Evolutionary conservation across 2,797 vertebrate genomes (phyloP).

Genomic region (Sebastes nivosus): DNA sequence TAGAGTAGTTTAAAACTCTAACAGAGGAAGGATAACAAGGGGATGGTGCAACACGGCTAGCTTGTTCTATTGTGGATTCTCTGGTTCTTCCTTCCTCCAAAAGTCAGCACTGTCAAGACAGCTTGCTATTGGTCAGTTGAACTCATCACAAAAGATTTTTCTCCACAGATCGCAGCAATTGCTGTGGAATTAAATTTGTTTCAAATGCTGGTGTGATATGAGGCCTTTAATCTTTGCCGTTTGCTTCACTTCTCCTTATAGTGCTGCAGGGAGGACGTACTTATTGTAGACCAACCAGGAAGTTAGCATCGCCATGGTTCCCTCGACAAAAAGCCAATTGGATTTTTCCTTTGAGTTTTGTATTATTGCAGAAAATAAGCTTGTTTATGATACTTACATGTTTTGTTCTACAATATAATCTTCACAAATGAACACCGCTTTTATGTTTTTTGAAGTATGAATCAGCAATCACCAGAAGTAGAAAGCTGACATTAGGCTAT

Average conservation of each 20-base stretch:
- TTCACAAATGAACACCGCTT: too few species aligned
- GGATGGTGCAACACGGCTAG: neutral
- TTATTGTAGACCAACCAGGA: too few species aligned
- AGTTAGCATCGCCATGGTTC: rapidly evolving
- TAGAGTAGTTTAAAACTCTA: neutral
- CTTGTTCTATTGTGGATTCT: neutral
- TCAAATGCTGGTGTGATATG: neutral
- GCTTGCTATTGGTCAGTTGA: neutral
- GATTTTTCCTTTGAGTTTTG: too few species aligned
- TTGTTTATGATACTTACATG: too few species aligned
- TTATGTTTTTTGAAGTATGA: too few species aligned
- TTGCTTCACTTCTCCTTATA: neutral
- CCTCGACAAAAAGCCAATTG: too few species aligned
- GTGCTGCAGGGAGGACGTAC: too few species aligned
- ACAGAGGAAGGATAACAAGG: neutral
- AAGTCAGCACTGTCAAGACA: neutral
- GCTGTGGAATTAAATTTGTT: neutral
- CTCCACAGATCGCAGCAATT: neutral
- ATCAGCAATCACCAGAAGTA: too few species aligned
- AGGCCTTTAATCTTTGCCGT: neutral
- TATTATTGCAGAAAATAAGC: too few species aligned
- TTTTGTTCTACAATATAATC: too few species aligned
- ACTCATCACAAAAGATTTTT: neutral
- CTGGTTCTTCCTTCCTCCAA: neutral
- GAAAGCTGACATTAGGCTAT: too few species aligned